phyloP scores from a whole-genome alignment of 1,140 invertebrate species.

The Cotesia glomerata region DNA sequence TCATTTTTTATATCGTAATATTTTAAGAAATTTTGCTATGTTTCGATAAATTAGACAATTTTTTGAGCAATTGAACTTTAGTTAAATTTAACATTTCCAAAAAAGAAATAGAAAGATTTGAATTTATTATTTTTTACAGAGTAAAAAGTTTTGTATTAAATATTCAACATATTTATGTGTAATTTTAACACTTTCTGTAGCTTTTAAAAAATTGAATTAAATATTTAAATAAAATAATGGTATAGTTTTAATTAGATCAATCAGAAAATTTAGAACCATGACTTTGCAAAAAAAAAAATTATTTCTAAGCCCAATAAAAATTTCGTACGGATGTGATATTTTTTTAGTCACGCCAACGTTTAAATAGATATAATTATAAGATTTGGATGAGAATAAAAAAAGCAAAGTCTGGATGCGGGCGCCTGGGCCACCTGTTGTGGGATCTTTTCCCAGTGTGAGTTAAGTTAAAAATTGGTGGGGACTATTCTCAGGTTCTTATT shows the following conservation, averaged over 20 bases:
- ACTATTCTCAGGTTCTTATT: constrained; percentile 37
- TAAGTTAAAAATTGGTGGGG: constrained; percentile 38
- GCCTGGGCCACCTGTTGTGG: constrained; percentile 57
- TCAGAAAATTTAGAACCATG: too few species aligned
- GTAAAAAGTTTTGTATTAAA: too few species aligned
- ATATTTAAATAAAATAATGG: too few species aligned
- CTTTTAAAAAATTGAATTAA: too few species aligned
- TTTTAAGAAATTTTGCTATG: neutral
- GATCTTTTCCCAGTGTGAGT: constrained; percentile 31
- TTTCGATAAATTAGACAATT: too few species aligned
- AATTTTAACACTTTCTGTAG: too few species aligned
- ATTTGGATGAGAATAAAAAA: neutral
- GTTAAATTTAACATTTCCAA: too few species aligned
- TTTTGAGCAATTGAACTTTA: too few species aligned
- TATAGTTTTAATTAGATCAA: too few species aligned
- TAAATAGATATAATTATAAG: neutral
- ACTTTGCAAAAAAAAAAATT: neutral
- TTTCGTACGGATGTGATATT: neutral
- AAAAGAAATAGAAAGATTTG: too few species aligned
- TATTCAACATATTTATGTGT: too few species aligned
- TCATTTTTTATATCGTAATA: neutral
- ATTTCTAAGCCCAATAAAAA: neutral
- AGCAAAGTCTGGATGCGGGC: constrained; percentile 18
- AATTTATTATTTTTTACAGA: too few species aligned
- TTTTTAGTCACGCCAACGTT: constrained; percentile 1